Evolutionary conservation across 2,113 vertebrate species (phyloP).

Genomic region (Eupsittula cactorum): DNA sequence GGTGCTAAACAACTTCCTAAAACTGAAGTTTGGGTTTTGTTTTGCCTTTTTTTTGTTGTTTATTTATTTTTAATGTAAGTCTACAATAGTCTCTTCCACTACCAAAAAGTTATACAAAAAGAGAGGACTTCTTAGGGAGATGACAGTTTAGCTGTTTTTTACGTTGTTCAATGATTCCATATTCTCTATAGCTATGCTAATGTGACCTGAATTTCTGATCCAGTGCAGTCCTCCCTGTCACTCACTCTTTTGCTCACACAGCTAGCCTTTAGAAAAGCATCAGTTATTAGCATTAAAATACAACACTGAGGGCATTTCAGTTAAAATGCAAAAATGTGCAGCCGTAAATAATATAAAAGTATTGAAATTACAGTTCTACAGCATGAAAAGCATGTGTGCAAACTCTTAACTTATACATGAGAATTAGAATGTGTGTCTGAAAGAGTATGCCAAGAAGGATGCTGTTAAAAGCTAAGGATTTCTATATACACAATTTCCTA

Average conservation of each 20-base stretch:
- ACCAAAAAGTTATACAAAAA: neutral
- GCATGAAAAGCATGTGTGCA: neutral
- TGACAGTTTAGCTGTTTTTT: neutral
- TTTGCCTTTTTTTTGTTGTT: neutral
- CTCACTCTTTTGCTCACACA: neutral
- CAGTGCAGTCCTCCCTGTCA: neutral
- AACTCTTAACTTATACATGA: neutral
- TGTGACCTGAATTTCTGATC: slow-evolving; percentile 33
- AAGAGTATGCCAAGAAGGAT: neutral
- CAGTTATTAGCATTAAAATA: neutral
- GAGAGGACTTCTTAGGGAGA: neutral
- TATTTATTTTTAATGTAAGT: neutral
- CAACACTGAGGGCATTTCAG: neutral
- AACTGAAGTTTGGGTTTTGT: neutral
- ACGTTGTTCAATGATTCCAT: neutral
- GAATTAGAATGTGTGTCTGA: neutral
- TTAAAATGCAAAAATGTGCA: neutral
- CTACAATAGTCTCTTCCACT: neutral
- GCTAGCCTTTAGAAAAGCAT: neutral
- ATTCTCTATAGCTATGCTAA: neutral
- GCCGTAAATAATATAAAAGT: neutral
- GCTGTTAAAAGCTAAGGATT: neutral
- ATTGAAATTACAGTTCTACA: neutral
- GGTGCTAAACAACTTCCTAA: neutral
- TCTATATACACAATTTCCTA: neutral